Percentiles rank a stretch among this genome's conserved stretches.
phyloP scores from a whole-genome alignment of 2,888 invertebrate species.

The Leptura quadrifasciata region DNA sequence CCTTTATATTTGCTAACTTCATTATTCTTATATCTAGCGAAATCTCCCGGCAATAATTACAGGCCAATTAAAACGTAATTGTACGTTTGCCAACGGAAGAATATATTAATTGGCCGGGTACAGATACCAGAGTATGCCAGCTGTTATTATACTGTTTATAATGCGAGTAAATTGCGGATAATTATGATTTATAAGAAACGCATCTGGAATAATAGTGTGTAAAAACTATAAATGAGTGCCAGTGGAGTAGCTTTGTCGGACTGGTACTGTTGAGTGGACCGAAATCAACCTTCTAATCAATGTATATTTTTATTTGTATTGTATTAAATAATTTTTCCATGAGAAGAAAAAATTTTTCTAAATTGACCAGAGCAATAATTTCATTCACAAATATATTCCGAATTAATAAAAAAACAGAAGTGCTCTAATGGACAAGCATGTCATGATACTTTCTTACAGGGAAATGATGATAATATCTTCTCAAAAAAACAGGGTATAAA shows the following conservation, averaged over 20 bases:
- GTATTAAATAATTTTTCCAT: too few species aligned
- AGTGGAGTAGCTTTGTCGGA: neutral
- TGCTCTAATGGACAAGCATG: too few species aligned
- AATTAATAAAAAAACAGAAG: too few species aligned
- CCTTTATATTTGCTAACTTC: conserved; percentile 46
- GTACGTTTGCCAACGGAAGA: conserved; percentile 44
- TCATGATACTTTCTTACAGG: too few species aligned
- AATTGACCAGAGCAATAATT: too few species aligned
- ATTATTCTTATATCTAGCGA: conserved; percentile 50
- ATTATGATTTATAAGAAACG: conserved; percentile 30
- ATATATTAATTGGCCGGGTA: conserved; percentile 39
- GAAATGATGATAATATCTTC: too few species aligned
- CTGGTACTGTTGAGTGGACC: too few species aligned
- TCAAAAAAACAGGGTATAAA: too few species aligned
- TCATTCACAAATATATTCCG: too few species aligned
- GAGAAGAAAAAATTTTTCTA: too few species aligned
- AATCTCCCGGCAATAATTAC: conserved; percentile 50
- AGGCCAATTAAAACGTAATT: conserved; percentile 51
- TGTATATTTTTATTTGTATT: too few species aligned
- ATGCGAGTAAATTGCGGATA: conserved; percentile 43
- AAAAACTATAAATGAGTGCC: neutral
- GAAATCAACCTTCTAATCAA: too few species aligned
- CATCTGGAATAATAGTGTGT: neutral
- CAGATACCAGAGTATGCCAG: conserved; percentile 14
- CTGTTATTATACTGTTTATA: conserved; percentile 27